Evolutionary conservation across 2,888 invertebrate species (phyloP), one percentile per base, ranked within the genome.

Genomic region (Terebella lapidaria): DNA sequence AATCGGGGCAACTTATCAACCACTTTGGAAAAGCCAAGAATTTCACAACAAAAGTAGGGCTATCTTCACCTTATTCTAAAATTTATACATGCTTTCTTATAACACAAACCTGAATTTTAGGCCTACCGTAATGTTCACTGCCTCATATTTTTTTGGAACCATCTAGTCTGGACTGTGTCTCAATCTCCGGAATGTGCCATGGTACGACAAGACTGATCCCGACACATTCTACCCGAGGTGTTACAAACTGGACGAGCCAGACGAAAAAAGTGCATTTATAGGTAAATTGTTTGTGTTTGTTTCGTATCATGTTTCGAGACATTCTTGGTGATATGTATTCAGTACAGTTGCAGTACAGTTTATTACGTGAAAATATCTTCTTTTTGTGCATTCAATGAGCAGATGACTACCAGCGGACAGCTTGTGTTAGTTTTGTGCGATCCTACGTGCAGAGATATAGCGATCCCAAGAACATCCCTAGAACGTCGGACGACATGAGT

Each of bases 361-460:
- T n/a, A n/a, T n/a, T n/a, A n/a, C n/a, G n/a, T n/a, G n/a, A n/a
- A n/a, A n/a, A n/a, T n/a, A n/a, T n/a, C n/a, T n/a, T n/a, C n/a
- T n/a, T n/a, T n/a, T 15, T 35, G 42, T 35, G 10, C n/a, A 35
- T 35, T 35, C n/a, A 15, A 35, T 10, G 26, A 29, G 2, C 91
- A 63, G 91, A 93, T 63, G 94, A 95, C 81, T 95, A 90, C 76
- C 87, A 92, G 74, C 83, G 91, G 68, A 94, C 94, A 1, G 90
- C 93, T 1, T 94, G 94, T 77, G 86, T 92, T 69, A 87, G 90
- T 66, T 83, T 92, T 54, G 81, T 95, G 42, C 89, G 91, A 78
- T 89, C 89, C 86, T 83, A 94, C 57, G 84, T 87, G 0, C 83
- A 84, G 56, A 85, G 84, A 49, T 82, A 64, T 20, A 55, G 59